Evolutionary conservation across 2,888 invertebrate genomes (phyloP), one percentile per base, ranked within the genome.

Genomic region (Mesochorus sp.): DNA sequence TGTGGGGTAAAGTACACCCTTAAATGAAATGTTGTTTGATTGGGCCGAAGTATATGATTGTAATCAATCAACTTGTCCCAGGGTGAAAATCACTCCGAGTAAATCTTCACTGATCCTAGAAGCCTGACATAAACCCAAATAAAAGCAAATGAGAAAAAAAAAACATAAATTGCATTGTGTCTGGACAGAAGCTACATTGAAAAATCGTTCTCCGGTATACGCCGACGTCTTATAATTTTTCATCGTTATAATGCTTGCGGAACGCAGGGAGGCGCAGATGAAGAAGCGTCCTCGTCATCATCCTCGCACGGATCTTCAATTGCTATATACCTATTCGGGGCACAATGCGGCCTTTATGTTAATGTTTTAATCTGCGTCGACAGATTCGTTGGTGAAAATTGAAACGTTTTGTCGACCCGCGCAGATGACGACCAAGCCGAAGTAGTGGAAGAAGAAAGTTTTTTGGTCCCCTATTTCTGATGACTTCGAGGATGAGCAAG

Each of bases 291-390:
- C n/a, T 53, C 59, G 59, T 72, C 71, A 71, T 76, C 75, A 68
- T 80, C 79, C 76, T 82, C 55, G n/a, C n/a, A 70, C 67, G 74
- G 72, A 74, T 44, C 39, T 64, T 66, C 70, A 66, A 73, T 79
- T 64, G 64, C 64, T 71, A 68, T 51, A 74, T 77, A 31, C 10
- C 26, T 57, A 21, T 49, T 42, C 53, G 53, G 42, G 6, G 28
- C 59, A 80, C 85, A 85, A 85, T 85, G 82, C 81, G 84, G 85
- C 79, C 85, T 85, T 86, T 84, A 87, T 85, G 85, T 83, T 85
- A 88, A 89, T 85, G 85, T 88, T 88, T 88, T 85, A 88, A 89
- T 88, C 85, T 84, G 71, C 64, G 67, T 24, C 64, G 67, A 68
- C 66, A n/a, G n/a, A 67, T 71, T 75, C 31, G 68, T 49, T 70